Evolutionary conservation across 2,797 vertebrate species (phyloP), one percentile per base, ranked within the genome.

Genomic region (Leucoraja ocellata): DNA sequence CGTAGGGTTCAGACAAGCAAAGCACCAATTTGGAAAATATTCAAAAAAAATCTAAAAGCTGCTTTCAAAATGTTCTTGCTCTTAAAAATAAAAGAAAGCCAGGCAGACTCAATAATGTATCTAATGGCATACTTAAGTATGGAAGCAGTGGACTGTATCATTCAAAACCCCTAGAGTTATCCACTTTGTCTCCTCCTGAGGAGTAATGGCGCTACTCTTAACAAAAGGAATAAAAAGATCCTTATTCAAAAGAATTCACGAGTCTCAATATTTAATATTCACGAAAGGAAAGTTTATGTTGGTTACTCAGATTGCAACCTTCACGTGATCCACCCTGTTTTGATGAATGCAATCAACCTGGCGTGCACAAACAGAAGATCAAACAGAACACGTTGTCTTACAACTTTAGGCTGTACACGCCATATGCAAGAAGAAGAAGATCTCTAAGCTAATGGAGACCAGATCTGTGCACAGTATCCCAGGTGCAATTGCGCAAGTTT

Each of bases 181-280:
- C 18, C 1, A 86, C 28, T 86, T 86, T 86, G 83, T 6, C 13
- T 63, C 83, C 25, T 86, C 83, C 28, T 61, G 83, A 86, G 83
- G 54, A 61, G 25, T 13, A 63, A 86, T 86, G 58, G 28, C 63
- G 58, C 13, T n/a, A 61, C 83, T n/a, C 25, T n/a, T 58, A 32
- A 63, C 58, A 86, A 86, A 86, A 16, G 28, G 83, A 86, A 86
- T 63, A n/a, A 63, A 86, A 86, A 86, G 83, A 54, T 84, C 58
- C 25, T 84, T 13, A 11, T n/a, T 58, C 54, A 84, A 84, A 84
- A 58, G 25, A 54, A 23, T 83, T 83, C 54, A 46, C 36, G 54
- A 11, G 81, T 84, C 81, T 84, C 81, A 84, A 84, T 84, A 86
- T 86, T 86, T 86, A 86, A 86, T 84, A 84, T n/a, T 86, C 83